Evolutionary conservation across 1,140 invertebrate species (phyloP), one percentile per base, ranked within the genome.

Genomic region (Drosophila pandora): DNA sequence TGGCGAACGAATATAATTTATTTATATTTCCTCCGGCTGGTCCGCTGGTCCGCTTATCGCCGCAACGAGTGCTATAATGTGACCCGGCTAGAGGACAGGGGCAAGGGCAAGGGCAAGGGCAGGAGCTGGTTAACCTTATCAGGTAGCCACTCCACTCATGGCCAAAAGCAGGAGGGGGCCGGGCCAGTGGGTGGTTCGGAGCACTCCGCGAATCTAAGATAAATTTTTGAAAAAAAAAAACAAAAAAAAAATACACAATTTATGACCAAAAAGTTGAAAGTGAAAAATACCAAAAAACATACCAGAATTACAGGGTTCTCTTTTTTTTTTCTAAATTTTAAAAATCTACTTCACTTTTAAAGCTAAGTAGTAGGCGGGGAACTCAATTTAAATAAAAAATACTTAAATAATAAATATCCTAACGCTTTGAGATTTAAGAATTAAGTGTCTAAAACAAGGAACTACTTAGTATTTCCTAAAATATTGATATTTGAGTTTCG

Each of bases 51-150:
- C 25, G 28, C 62, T 67, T 67, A 67, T 67, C 63, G 61, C 0
- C 22, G 47, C n/a, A 60, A 64, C 2, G 41, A 45, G 7, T 45
- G 17, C 21, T 47, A 8, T 67, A 53, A 41, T 17, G 45, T 41
- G 63, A 50, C 61, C 63, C 45, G 28, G 9, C 12, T 9, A 13
- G 49, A 30, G 22, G 60, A 41, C 56, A 47, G 45, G 63, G 63
- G 32, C 63, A 67, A 67, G 63, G 60, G 47, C 63, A 67, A 67
- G 63, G 60, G 47, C 63, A 52, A 49, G 22, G 43, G n/a, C 32
- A 47, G 45, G 13, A 39, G 41, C 23, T 34, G 17, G 9, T 12
- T 39, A 47, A 8, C 17, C 8, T 48, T 70, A 70, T 70, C 67
- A 70, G 64, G 41, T 48, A 69, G 21, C 48, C 63, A 69, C 41